Base-by-base conservation (phyloP, 53 echinoderm and acorn worm genomes). In the Antedon mediterranea region DNA sequence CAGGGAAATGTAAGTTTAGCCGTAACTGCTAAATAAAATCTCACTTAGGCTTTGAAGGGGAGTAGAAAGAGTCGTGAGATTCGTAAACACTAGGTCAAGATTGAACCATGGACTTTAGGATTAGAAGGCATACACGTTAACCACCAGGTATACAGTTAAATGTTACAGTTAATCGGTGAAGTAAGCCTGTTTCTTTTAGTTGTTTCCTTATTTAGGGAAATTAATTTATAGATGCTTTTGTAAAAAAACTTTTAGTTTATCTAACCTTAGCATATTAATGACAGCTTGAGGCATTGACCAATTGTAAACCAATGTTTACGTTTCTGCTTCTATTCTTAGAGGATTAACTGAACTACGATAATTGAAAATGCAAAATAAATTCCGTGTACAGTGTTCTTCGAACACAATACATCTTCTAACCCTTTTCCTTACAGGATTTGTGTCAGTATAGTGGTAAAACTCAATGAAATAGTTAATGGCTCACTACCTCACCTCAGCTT, bases 341-440 rank as follows among this genome's bases (percentile, higher is more conserved):
- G 23, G 57, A 57, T 57, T 57, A 57, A 57, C 57, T 57, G 15
- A 57, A 57, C 15, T 57, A 57, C 15, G 57, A 57, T 57, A 57
- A 57, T 57, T 57, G 57, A 57, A 57, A 57, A 57, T 57, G 57
- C 57, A 57, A 57, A 57, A 57, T 57, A 57, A 57, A 57, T 57
- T 57, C 57, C 57, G 15, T 57, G 14, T 26, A 26, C 20, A 6
- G 57, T 57, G 57, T 57, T 57, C 23, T 23, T 57, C 23, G 9
- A 3, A 2, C 57, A 57, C 57, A 57, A 57, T 57, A 57, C 57
- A 57, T 57, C 26, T 18, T 18, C 14, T 18, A 57, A 57, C 57
- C 57, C 37, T 37, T 37, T 37, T 11, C 37, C 37, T 37, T 37
- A 37, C 37, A 57, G 9, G 20, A 13, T 18, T 57, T 57, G 15